Conservation (phyloP, 35 echinoderm and acorn worm species). For the Eucidaris tribuloides region DNA sequence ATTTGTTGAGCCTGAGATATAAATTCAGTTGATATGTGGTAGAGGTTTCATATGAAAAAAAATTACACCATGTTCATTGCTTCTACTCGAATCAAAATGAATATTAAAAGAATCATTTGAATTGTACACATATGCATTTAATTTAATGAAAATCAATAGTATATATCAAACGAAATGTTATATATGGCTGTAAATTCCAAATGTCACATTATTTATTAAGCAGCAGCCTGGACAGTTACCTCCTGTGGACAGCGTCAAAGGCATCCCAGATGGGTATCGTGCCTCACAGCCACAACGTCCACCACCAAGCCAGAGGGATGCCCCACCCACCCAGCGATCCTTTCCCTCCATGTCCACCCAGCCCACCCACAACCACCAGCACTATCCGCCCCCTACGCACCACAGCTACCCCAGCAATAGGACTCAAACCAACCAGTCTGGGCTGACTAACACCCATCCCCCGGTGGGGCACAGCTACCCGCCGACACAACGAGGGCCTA, state of each 20-base stretch:
- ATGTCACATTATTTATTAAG: neutral
- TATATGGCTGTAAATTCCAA: too few relatives aligned
- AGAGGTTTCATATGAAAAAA: too few relatives aligned
- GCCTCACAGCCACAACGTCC: slow-evolving; percentile 14
- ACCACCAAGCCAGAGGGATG: neutral
- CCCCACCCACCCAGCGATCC: slow-evolving; percentile 19
- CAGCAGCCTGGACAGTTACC: slow-evolving; percentile 60
- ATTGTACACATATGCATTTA: too few relatives aligned
- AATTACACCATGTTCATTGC: too few relatives aligned
- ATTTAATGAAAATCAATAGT: too few relatives aligned
- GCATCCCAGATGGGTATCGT: slow-evolving; percentile 79
- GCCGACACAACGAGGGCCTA: slow-evolving; percentile 29
- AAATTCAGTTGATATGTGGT: too few relatives aligned
- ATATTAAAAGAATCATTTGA: too few relatives aligned
- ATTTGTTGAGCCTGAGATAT: too few relatives aligned
- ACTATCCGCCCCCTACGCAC: slow-evolving; percentile 18
- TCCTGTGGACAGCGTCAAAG: slow-evolving; percentile 92
- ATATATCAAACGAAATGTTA: too few relatives aligned
- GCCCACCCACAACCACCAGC: neutral
- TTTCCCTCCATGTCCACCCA: slow-evolving; percentile 1
- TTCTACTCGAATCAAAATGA: too few relatives aligned
- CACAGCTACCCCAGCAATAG: slow-evolving; percentile 17
- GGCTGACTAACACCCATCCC: neutral
- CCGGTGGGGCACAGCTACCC: slow-evolving; percentile 8
- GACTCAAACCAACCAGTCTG: slow-evolving; percentile 10